Evolutionary conservation across 2,888 invertebrate species (phyloP), one percentile per base, ranked within the genome.

Genomic region (Drosophila infuscata): DNA sequence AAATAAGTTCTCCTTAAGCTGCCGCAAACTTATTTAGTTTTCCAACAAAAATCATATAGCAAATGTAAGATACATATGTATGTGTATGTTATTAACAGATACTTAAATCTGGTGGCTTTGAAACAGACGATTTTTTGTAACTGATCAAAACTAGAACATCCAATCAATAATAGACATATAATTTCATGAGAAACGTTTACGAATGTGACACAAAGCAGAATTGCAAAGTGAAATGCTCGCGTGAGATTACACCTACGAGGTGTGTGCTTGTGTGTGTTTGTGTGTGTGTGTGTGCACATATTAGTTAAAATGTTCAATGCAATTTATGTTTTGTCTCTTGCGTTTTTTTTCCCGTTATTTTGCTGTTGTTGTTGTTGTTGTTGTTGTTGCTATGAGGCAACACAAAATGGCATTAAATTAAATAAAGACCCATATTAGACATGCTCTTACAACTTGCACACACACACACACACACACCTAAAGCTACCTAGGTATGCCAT

Each of bases 371-470:
- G 61, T 8, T 67, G 57, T 58, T 56, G 78, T 63, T 59, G 74
- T 8, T 67, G 57, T 58, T 56, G 78, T 63, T 59, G 74, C 43
- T 75, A 43, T 67, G 82, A 82, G 66, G 78, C 83, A 81, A 83
- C 87, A 89, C 49, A 89, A 87, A 87, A 89, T 83, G 72, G 84
- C 89, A 84, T 87, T 84, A 89, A 85, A 85, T 85, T 85, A 89
- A 85, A 89, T 84, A 85, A 85, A 86, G 84, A 86, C 87, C 84
- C 87, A 79, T 85, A 85, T 84, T 88, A 89, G 89, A 71, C 84
- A 81, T 79, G 89, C 81, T 83, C 79, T 76, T 86, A 81, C 76
- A 83, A 64, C 75, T 63, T 52, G 52, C 56, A 48, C 52, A 65
- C 65, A 61, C 57, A 69, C 58, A 59, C 59, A 64, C 38, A 51